phyloP scores from a whole-genome alignment of 2,797 vertebrate genomes.

The Thripadectes ignobilis region DNA sequence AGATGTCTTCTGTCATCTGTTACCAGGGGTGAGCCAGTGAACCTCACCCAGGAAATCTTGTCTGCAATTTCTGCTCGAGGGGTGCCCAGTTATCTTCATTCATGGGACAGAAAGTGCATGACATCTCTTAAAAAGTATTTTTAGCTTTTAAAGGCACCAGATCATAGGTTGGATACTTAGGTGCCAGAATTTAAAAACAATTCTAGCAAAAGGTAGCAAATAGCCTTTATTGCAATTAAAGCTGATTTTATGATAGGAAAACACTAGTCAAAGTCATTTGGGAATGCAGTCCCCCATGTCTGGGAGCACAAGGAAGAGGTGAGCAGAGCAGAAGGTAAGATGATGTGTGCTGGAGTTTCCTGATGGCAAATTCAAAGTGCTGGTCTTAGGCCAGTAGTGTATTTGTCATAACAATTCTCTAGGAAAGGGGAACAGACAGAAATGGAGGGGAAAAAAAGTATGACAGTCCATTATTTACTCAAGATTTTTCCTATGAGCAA shows the following conservation, averaged over 20 bases:
- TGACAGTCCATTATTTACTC: neutral
- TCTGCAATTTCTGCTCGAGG: neutral
- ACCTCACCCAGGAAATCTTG: neutral
- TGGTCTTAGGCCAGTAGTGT: neutral
- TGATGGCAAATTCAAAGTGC: accelerated
- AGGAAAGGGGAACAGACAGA: neutral
- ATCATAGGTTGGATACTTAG: neutral
- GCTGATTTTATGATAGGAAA: neutral
- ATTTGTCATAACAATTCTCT: neutral
- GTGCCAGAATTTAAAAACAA: neutral
- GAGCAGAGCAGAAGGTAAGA: neutral
- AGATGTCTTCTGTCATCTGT: neutral
- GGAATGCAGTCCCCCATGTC: neutral
- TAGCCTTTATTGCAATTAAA: neutral
- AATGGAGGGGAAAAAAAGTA: neutral
- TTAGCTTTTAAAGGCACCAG: accelerated
- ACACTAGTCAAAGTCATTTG: neutral
- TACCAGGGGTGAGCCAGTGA: neutral
- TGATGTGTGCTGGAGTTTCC: neutral
- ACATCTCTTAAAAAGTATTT: neutral
- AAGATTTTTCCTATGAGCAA: neutral
- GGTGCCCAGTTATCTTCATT: neutral
- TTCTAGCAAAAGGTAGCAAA: neutral
- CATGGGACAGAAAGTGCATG: neutral
- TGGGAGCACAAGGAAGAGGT: neutral